Conservation (phyloP, 2,113 vertebrate species). For the Sorex araneus region DNA sequence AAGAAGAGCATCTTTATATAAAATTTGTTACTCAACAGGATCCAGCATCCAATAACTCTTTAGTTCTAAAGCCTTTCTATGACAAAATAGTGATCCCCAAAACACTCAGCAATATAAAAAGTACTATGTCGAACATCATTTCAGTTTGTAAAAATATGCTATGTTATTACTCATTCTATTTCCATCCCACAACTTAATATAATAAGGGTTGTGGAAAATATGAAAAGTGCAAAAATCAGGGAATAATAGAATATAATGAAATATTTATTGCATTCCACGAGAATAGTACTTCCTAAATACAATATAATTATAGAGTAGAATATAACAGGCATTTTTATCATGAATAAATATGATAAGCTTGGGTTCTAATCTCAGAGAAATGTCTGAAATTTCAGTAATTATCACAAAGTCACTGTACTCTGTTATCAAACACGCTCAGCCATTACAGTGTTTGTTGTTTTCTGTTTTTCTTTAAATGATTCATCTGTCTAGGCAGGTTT, state of each 20-base stretch:
- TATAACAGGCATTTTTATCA: background rate
- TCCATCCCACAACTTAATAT: constrained; percentile 19
- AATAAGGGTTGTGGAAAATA: background rate
- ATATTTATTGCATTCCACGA: constrained; percentile 18
- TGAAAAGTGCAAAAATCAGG: background rate
- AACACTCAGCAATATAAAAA: background rate
- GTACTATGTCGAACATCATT: constrained; percentile 23
- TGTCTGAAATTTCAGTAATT: constrained; percentile 38
- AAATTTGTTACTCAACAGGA: constrained; percentile 32
- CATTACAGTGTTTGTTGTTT: background rate
- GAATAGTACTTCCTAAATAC: constrained; percentile 3
- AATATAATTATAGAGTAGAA: constrained; percentile 2
- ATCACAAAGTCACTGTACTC: background rate
- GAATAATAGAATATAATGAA: background rate
- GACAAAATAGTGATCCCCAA: background rate
- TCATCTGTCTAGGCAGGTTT: too few species aligned
- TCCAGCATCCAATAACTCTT: constrained; percentile 36
- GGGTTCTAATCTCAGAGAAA: constrained; percentile 17
- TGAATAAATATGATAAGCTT: constrained; percentile 16
- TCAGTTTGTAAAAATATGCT: constrained; percentile 50
- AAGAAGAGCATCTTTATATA: constrained; percentile 17
- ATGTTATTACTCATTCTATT: constrained; percentile 26
- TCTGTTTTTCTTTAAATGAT: background rate
- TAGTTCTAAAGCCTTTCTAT: background rate
- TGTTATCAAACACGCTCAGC: constrained; percentile 30